Conservation (phyloP, 2,797 vertebrate genomes). For the Cyclopterus lumpus region DNA sequence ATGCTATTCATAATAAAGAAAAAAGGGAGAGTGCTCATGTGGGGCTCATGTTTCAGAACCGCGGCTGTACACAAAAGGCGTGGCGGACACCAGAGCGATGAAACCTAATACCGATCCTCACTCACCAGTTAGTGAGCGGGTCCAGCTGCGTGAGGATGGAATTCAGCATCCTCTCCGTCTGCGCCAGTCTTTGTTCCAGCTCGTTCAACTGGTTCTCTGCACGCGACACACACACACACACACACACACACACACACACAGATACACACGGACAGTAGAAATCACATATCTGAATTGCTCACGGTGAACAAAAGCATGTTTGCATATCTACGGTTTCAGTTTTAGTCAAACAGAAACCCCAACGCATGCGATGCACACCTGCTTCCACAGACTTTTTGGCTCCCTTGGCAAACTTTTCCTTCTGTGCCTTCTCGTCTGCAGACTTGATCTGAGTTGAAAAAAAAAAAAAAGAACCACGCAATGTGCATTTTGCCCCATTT, state of each 20-base stretch:
- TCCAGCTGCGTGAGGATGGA: conserved; percentile 92
- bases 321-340: too few species aligned
- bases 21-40: too few species aligned
- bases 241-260: neutral
- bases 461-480: neutral
- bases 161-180: conserved; percentile 93
- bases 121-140: conserved; percentile 92
- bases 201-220: conserved; percentile 91
- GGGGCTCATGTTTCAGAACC: conserved; percentile 16
- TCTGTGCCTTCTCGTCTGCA: conserved; percentile 81
- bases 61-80: neutral
- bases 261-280: neutral
- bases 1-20: too few species aligned
- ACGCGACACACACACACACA: neutral
- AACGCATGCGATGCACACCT: conserved; percentile 71
- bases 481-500: neutral
- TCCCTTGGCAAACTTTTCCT: conserved; percentile 82
- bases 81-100: neutral
- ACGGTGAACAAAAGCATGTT: conserved; percentile 22
- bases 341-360: neutral
- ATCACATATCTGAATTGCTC: neutral
- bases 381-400: conserved; percentile 88
- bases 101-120: neutral
- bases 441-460: conserved; percentile 84
- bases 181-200: conserved; percentile 88